A percentile compares a stretch with the other conserved stretches of the same genome.
These are phyloP conservation scores for Alligator mississippiensis DNA, from an alignment of 2,113 vertebrate genomes.

Conservation along the genomic window DNA sequence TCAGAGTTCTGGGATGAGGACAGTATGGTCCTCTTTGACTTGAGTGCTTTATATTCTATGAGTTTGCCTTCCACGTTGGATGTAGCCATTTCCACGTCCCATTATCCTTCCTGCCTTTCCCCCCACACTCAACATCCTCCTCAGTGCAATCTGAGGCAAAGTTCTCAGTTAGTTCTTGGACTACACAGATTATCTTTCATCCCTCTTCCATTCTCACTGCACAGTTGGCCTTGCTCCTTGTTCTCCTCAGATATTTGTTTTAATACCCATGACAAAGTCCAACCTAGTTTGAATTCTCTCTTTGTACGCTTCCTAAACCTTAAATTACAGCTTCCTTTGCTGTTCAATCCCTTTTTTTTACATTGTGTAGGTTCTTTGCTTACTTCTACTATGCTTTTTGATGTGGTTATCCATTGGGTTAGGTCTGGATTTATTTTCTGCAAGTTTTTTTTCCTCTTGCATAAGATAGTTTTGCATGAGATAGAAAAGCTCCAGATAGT, in stretches of 20 bases:
- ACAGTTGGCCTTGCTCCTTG: background rate
- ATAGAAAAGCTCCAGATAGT: fast-evolving
- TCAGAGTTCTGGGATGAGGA: background rate
- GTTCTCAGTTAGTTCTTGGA: background rate
- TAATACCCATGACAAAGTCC: background rate
- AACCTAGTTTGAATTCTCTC: background rate
- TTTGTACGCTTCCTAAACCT: background rate
- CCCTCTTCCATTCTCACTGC: background rate
- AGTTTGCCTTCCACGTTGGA: no score
- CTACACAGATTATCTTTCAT: background rate
- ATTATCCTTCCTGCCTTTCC: background rate
- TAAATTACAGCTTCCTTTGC: background rate
- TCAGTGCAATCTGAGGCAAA: background rate
- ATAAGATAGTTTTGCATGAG: background rate
- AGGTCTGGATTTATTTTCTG: background rate
- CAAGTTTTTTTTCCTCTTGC: background rate
- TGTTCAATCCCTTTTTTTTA: background rate
- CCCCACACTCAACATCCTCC: background rate
- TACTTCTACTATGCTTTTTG: background rate
- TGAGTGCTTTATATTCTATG: background rate
- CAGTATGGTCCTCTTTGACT: background rate
- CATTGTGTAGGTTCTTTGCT: background rate
- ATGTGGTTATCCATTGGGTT: background rate
- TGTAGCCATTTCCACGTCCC: background rate
- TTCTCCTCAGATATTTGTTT: background rate